phyloP scores from a whole-genome alignment of 2,797 vertebrate species.

The Mormyrops attenuatus region DNA sequence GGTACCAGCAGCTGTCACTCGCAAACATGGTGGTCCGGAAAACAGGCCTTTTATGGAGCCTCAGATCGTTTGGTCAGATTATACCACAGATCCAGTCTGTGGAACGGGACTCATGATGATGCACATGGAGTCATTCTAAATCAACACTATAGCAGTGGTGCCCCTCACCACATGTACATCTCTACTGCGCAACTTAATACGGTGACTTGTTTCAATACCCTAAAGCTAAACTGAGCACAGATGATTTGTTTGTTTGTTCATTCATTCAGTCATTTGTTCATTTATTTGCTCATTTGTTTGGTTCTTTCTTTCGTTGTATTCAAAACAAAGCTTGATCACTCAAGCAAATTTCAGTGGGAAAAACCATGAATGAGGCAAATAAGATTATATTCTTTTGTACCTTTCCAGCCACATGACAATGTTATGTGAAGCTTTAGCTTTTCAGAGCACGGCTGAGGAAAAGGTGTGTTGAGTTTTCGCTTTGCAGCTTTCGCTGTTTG shows the following conservation, averaged over 20 bases:
- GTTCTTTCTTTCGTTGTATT: not conserved
- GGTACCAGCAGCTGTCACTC: not conserved
- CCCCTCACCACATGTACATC: not conserved
- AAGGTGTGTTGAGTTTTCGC: conserved; percentile 12
- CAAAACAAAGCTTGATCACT: not conserved
- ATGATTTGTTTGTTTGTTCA: not conserved
- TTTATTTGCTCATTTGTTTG: not conserved
- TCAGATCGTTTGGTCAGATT: not conserved
- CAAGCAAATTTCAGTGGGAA: conserved; percentile 24
- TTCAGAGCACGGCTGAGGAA: conserved; percentile 23
- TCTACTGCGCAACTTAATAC: not conserved
- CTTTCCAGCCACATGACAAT: conserved; percentile 33
- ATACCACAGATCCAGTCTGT: not conserved
- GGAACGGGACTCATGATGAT: not conserved
- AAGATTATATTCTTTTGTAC: conserved; percentile 21
- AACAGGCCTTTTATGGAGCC: not conserved
- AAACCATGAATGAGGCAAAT: conserved; percentile 38
- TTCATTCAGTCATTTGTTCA: not conserved
- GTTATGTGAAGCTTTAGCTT: conserved; percentile 14
- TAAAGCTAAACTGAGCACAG: not conserved
- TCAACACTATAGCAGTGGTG: not conserved
- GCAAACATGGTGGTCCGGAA: not conserved
- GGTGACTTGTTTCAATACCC: not conserved
- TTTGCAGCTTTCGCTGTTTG: not conserved
- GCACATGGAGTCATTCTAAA: not conserved